Percentiles rank a stretch among this genome's conserved stretches.
Evolutionary conservation across 2,888 invertebrate genomes (phyloP).

Genomic region (Eristalis intricaria): DNA sequence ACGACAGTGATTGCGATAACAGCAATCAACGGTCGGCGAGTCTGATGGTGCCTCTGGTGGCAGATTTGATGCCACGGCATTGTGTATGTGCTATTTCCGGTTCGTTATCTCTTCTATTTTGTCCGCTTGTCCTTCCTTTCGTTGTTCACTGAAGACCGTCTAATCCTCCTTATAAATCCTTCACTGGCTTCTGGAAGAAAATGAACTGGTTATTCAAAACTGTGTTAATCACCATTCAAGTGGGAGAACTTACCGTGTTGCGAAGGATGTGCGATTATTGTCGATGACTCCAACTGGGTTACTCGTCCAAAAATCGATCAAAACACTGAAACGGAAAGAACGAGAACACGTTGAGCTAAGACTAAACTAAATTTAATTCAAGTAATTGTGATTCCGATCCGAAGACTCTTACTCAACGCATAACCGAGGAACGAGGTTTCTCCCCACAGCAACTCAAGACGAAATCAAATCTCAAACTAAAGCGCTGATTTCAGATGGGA

Average conservation of each 20-base stretch:
- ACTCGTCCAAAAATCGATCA: slow-evolving; percentile 27
- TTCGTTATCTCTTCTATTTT: slow-evolving; percentile 58
- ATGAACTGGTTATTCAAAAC: not conserved
- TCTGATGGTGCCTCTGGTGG: slow-evolving; percentile 55
- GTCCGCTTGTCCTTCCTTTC: not conserved
- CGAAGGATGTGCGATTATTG: slow-evolving; percentile 46
- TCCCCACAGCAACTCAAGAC: slow-evolving; percentile 21
- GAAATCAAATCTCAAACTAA: slow-evolving; percentile 56
- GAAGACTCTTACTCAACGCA: not conserved
- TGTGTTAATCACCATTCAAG: not conserved
- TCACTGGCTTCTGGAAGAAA: slow-evolving; percentile 40
- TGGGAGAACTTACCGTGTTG: slow-evolving; percentile 32
- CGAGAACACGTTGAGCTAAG: not conserved
- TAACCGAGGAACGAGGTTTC: not conserved
- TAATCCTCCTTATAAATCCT: slow-evolving; percentile 28
- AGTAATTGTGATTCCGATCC: slow-evolving; percentile 52
- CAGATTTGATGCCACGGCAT: slow-evolving; percentile 69
- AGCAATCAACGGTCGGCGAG: slow-evolving; percentile 65
- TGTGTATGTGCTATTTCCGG: slow-evolving; percentile 62
- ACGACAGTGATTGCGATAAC: slow-evolving; percentile 58
- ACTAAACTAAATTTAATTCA: not conserved
- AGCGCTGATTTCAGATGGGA: slow-evolving; percentile 32
- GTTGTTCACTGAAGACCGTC: not conserved
- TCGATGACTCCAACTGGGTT: slow-evolving; percentile 12
- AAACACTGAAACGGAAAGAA: slow-evolving; percentile 46